Conservation (phyloP, 1,140 invertebrate genomes). For the Lepidurus arcticus region DNA sequence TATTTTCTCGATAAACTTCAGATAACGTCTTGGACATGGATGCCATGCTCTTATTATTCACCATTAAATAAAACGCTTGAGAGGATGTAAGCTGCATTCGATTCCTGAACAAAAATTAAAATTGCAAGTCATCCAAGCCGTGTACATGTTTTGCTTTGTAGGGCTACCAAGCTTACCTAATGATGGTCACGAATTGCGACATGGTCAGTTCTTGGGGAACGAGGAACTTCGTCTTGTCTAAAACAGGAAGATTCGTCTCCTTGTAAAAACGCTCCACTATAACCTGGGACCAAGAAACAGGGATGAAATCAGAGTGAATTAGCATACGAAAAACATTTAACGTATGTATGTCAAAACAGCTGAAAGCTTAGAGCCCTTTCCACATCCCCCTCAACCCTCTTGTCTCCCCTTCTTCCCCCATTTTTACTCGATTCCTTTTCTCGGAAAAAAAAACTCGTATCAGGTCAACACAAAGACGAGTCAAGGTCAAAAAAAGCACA, state of each 20-base stretch:
- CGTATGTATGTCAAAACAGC: not conserved
- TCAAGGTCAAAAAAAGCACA: not conserved
- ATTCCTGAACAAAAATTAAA: slow-evolving; percentile 39
- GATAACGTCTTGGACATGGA: slow-evolving; percentile 70
- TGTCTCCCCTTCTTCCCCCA: not conserved
- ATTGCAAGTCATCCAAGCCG: not conserved
- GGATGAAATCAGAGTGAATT: slow-evolving; percentile 26
- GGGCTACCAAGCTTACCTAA: slow-evolving; percentile 51
- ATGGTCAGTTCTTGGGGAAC: slow-evolving; percentile 73
- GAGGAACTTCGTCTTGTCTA: slow-evolving; percentile 71
- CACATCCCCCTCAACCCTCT: not conserved
- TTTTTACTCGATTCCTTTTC: not conserved
- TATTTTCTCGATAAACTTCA: slow-evolving; percentile 68
- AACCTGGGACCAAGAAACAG: slow-evolving; percentile 47
- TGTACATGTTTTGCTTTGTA: not conserved
- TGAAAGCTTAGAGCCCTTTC: not conserved
- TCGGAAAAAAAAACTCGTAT: not conserved
- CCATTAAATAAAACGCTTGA: slow-evolving; percentile 72
- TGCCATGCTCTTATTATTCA: slow-evolving; percentile 73
- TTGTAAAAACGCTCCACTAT: slow-evolving; percentile 66
- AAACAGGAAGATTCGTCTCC: slow-evolving; percentile 58
- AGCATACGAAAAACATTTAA: slow-evolving; percentile 23
- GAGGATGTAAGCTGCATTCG: slow-evolving; percentile 40
- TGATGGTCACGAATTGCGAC: slow-evolving; percentile 70
- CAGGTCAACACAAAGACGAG: not conserved